Evolutionary conservation across 1,140 invertebrate genomes (phyloP), one percentile per base, ranked within the genome.

Genomic region (Streblospio benedicti): DNA sequence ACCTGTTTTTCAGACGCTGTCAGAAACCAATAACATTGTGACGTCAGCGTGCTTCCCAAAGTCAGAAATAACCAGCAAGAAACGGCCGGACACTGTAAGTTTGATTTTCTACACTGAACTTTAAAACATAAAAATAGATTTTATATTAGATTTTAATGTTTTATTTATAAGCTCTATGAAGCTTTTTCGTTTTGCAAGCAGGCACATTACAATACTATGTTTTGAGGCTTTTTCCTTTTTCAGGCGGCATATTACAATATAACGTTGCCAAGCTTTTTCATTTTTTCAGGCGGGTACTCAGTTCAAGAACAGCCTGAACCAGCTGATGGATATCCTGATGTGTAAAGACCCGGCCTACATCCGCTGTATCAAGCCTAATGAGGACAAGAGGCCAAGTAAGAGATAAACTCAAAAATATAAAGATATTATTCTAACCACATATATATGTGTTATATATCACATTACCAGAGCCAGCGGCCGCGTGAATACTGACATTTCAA

Each of bases 291-390:
- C 89, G n/a, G 85, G 88, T 44, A 91, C 89, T 1, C 90, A 93
- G 76, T 95, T 95, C 77, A 92, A 88, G 70, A 86, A 83, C 57
- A 92, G 89, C 44, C 76, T 94, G 38, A 86, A 86, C 67, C 84
- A 91, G 69, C 79, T 93, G 9, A 89, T 93, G 83, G 86, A 85
- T 41, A 92, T 69, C 25, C 35, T 73, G 18, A 66, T 72, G 63
- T 69, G 66, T 1, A 68, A 78, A 79, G 90, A 94, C 9, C 86
- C 87, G 23, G 86, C 87, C 54, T 80, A 77, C 56, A 76, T 89
- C 32, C 71, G 87, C 33, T 89, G 87, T 69, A 87, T 89, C 59
- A 89, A 89, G 70, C 87, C 87, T 2, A 89, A 89, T 70, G 86
- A 89, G 70, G 85, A 83, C 9, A 88, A 88, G 71, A 81, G 70